phyloP scores from a whole-genome alignment of 2,888 invertebrate species.

The Notodonta dromedarius region DNA sequence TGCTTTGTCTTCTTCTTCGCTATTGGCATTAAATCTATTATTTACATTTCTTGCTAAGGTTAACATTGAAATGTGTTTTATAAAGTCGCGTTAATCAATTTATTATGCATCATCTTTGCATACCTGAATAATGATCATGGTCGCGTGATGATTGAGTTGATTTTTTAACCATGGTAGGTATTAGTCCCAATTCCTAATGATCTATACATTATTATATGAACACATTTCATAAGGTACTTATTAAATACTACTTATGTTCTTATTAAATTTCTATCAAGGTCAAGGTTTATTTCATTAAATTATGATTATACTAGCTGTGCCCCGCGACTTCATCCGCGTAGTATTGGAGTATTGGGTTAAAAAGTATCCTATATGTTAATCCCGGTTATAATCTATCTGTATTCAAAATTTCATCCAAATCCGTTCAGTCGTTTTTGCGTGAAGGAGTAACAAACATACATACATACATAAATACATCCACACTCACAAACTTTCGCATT shows the following conservation, averaged over 20 bases:
- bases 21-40: neutral
- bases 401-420: too few relatives aligned
- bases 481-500: too few relatives aligned
- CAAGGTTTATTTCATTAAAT: conserved; percentile 21
- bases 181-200: conserved; percentile 42
- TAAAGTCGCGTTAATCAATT: conserved; percentile 49
- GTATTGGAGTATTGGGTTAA: too few relatives aligned
- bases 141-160: conserved; percentile 48
- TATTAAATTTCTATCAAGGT: conserved; percentile 36
- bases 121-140: conserved; percentile 67
- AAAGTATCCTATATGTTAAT: too few relatives aligned
- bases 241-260: too few relatives aligned
- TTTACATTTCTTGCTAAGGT: conserved; percentile 25
- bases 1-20: neutral
- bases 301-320: too few relatives aligned
- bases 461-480: too few relatives aligned
- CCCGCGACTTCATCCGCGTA: too few relatives aligned
- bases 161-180: conserved; percentile 46
- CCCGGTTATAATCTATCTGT: too few relatives aligned
- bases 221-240: conserved; percentile 29
- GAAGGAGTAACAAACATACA: too few relatives aligned
- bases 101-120: conserved; percentile 58
- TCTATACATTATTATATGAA: conserved; percentile 32
- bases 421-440: too few relatives aligned
- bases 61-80: conserved; percentile 52